phyloP scores from a whole-genome alignment of 2,113 vertebrate species.

The Sinosuthora webbiana region DNA sequence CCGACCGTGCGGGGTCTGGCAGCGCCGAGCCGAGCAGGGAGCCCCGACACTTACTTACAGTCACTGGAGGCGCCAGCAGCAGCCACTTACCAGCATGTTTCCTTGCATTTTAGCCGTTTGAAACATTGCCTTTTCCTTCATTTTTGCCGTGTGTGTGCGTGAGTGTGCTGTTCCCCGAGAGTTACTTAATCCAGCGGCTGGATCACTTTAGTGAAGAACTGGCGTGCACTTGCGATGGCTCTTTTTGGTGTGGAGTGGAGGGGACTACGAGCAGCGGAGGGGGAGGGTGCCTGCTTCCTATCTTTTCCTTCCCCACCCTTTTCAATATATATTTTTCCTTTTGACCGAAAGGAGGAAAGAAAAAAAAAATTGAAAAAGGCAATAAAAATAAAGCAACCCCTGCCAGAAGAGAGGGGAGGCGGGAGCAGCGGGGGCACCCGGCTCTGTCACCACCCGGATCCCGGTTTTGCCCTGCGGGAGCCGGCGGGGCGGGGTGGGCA shows the following conservation, averaged over 20 bases:
- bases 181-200: constrained; percentile 72
- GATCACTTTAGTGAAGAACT: constrained; percentile 43
- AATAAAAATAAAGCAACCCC: not conserved
- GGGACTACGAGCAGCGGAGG: constrained; percentile 20
- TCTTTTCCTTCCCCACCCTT: not conserved
- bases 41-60: not conserved
- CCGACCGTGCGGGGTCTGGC: not conserved
- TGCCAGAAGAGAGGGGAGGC: not conserved
- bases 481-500: not conserved
- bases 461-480: not conserved
- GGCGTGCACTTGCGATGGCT: constrained; percentile 53
- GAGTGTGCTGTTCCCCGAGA: constrained; percentile 21
- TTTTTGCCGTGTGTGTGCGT: constrained; percentile 58
- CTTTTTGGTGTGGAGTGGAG: constrained; percentile 33
- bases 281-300: not conserved
- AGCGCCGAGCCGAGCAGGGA: not conserved
- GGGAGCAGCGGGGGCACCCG: not conserved
- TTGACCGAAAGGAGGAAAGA: not conserved
- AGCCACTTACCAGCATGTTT: constrained; percentile 90
- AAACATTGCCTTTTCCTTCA: constrained; percentile 95
- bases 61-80: constrained; percentile 12
- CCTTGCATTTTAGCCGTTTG: constrained; percentile 97
- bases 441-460: not conserved
- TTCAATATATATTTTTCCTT: not conserved
- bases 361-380: not conserved